Percentiles rank a stretch among this genome's conserved stretches.
Evolutionary conservation across 2,797 vertebrate species (phyloP).

Genomic region (Rostrhamus sociabilis): DNA sequence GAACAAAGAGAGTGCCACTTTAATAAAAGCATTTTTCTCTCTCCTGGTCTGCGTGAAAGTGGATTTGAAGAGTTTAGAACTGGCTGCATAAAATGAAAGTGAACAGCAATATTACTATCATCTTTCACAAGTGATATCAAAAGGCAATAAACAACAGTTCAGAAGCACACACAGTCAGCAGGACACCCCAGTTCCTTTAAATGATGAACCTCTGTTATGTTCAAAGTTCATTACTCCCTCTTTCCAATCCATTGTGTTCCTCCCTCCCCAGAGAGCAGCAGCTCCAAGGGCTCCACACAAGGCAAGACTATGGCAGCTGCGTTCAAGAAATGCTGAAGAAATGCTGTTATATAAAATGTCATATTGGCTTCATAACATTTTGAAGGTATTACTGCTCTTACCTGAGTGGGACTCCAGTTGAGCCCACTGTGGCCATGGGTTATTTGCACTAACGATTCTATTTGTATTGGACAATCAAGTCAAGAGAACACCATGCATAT

Average conservation of each 20-base stretch:
- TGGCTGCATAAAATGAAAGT: background rate
- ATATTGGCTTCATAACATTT: background rate
- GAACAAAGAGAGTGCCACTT: background rate
- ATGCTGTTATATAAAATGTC: background rate
- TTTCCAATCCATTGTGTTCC: background rate
- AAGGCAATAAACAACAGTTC: background rate
- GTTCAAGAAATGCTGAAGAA: background rate
- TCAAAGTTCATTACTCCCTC: background rate
- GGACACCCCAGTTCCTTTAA: background rate
- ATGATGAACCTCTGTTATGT: background rate
- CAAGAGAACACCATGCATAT: background rate
- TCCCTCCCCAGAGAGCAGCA: background rate
- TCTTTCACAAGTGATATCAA: background rate
- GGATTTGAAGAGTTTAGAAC: background rate
- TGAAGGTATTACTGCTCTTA: background rate
- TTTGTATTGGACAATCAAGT: background rate
- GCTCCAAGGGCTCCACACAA: background rate
- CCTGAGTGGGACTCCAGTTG: background rate
- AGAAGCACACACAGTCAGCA: background rate
- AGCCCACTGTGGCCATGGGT: background rate
- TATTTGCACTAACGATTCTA: background rate
- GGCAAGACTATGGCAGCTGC: background rate
- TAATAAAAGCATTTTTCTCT: slow-evolving; percentile 8
- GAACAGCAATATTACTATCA: background rate
- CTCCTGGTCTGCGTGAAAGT: background rate